These are phyloP conservation scores for Toxonevra muliebris DNA, from an alignment of 2,888 invertebrate species.

Conservation along the genomic window DNA sequence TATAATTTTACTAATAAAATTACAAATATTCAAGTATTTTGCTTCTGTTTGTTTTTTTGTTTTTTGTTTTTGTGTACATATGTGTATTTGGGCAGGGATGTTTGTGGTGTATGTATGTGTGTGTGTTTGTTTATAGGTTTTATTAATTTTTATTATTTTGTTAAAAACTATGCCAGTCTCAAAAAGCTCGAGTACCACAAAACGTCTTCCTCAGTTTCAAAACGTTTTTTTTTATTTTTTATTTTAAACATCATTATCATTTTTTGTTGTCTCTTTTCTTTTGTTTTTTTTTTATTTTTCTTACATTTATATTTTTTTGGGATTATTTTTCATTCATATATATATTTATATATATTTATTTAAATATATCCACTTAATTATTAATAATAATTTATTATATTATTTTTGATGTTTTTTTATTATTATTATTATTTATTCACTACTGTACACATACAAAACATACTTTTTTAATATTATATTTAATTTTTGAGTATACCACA, in stretches of 20 bases:
- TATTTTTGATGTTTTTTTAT: no score
- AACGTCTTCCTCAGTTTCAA: slow-evolving; percentile 33
- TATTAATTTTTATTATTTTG: slow-evolving; percentile 32
- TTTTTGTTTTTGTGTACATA: background rate
- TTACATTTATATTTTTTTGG: slow-evolving; percentile 19
- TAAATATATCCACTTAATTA: slow-evolving; percentile 4
- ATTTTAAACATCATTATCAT: slow-evolving; percentile 12
- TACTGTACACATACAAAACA: slow-evolving; percentile 49
- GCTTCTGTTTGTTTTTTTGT: background rate
- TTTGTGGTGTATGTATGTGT: slow-evolving; percentile 20
- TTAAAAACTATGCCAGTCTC: slow-evolving; percentile 66
- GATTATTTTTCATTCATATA: slow-evolving; percentile 29
- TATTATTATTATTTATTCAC: slow-evolving; percentile 42
- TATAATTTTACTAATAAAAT: no score
- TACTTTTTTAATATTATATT: slow-evolving; percentile 30
- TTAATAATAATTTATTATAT: slow-evolving; percentile 32
- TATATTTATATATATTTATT: slow-evolving; percentile 40
- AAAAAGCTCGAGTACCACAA: slow-evolving; percentile 66
- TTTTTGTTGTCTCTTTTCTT: slow-evolving; percentile 17
- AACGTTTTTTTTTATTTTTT: slow-evolving; percentile 42
- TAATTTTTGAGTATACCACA: slow-evolving; percentile 28
- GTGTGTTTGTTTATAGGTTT: slow-evolving; percentile 24
- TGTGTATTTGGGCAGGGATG: background rate
- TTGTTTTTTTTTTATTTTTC: slow-evolving; percentile 19
- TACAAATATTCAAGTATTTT: background rate